Percentiles rank a stretch among this genome's conserved stretches.
phyloP scores from a whole-genome alignment of 1,140 invertebrate genomes.

The Rhopalosiphum padi region DNA sequence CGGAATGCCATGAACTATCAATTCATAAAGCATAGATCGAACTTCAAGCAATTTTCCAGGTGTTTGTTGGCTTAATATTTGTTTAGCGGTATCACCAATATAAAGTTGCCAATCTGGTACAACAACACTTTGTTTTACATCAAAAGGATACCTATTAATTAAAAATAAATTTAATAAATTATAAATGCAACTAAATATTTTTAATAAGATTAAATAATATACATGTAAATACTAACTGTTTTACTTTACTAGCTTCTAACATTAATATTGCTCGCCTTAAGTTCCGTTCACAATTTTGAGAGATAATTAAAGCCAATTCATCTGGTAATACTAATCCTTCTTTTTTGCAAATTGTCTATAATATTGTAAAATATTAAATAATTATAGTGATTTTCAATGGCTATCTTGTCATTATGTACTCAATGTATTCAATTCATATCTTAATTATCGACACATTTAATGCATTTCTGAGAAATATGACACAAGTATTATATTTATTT shows the following conservation, averaged over 20 bases:
- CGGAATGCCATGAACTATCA: constrained; percentile 93
- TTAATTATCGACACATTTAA: too few species aligned
- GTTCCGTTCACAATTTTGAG: constrained; percentile 85
- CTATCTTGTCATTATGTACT: too few species aligned
- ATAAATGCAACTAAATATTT: background rate
- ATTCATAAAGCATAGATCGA: constrained; percentile 88
- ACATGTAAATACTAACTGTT: constrained; percentile 71
- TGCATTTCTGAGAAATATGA: too few species aligned
- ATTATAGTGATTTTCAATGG: background rate
- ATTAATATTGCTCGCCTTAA: constrained; percentile 92
- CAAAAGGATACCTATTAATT: constrained; percentile 77
- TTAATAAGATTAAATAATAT: background rate
- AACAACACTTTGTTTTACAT: constrained; percentile 79
- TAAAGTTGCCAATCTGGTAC: constrained; percentile 95
- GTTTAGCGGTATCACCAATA: constrained; percentile 84
- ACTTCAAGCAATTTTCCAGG: constrained; percentile 85
- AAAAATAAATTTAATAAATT: constrained; percentile 47
- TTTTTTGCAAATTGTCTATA: constrained; percentile 78
- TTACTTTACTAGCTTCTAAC: constrained; percentile 92
- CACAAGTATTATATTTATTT: too few species aligned
- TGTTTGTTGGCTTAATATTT: constrained; percentile 88
- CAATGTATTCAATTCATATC: too few species aligned
- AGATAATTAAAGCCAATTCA: constrained; percentile 80
- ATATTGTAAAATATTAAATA: background rate
- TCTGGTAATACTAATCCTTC: constrained; percentile 82